Percentiles rank a stretch among this genome's conserved stretches.
Conservation (phyloP, 1,140 invertebrate genomes). For the Globodera ellingtonae region DNA sequence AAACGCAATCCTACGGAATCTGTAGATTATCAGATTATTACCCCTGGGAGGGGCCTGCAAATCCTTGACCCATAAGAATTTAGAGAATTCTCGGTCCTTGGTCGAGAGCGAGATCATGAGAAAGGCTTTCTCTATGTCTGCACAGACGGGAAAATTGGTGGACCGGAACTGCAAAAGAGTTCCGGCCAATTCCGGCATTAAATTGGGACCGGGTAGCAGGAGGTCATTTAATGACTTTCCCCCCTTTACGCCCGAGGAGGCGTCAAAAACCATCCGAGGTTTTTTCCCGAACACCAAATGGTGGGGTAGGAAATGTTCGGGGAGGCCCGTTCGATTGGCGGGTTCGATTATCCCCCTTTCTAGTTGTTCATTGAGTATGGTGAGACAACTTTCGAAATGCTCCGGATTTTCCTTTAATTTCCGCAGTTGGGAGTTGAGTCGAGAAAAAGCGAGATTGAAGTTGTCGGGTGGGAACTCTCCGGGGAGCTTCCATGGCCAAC, state of each 20-base stretch:
- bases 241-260: not conserved
- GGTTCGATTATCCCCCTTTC: constrained; percentile 14
- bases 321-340: not conserved
- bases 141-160: not conserved
- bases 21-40: not conserved
- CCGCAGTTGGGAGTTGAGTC: not conserved
- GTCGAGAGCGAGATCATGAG: not conserved
- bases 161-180: not conserved
- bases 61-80: constrained; percentile 36
- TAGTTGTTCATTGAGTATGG: constrained; percentile 9
- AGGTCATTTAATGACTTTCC: constrained; percentile 9
- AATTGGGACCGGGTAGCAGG: not conserved
- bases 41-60: too few relatives aligned
- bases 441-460: not conserved
- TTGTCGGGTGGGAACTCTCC: not conserved
- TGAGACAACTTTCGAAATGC: constrained; percentile 2
- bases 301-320: constrained; percentile 10
- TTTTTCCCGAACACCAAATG: constrained; percentile 19
- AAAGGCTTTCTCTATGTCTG: constrained; percentile 37
- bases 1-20: constrained; percentile 24
- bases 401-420: not conserved
- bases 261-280: constrained; percentile 21
- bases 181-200: constrained; percentile 14
- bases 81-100: constrained; percentile 3
- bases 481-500: not conserved